Evolutionary conservation across 2,113 vertebrate species (phyloP).

Genomic region (Sialia sialis): DNA sequence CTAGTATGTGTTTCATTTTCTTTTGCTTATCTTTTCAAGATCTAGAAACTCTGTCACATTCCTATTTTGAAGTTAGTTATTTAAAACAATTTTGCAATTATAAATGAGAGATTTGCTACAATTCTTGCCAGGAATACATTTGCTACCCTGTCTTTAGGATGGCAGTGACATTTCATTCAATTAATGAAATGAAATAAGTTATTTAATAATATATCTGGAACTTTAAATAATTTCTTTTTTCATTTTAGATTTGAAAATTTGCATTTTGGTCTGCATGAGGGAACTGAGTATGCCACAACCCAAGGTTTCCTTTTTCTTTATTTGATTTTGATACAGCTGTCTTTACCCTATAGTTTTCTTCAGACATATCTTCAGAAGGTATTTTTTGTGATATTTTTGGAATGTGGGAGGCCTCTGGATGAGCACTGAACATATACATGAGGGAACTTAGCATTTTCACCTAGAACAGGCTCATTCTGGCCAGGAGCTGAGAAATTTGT

Average conservation of each 20-base stretch:
- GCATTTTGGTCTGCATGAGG: neutral
- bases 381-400: neutral
- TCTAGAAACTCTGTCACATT: neutral
- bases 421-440: accelerated
- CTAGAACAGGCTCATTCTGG: accelerated
- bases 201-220: neutral
- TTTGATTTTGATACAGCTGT: neutral
- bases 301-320: neutral
- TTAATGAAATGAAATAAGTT: neutral
- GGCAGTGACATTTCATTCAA: neutral
- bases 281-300: neutral
- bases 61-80: neutral
- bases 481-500: neutral
- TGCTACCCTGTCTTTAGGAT: neutral
- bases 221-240: neutral
- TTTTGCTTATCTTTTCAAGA: neutral
- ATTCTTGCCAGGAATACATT: neutral
- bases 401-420: neutral
- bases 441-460: neutral
- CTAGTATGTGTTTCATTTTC: neutral
- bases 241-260: neutral
- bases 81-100: neutral
- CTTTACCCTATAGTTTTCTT: neutral
- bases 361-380: neutral
- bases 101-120: neutral